Base-by-base conservation (phyloP, 2,888 invertebrate species). In the Hofmannophila pseudospretella region DNA sequence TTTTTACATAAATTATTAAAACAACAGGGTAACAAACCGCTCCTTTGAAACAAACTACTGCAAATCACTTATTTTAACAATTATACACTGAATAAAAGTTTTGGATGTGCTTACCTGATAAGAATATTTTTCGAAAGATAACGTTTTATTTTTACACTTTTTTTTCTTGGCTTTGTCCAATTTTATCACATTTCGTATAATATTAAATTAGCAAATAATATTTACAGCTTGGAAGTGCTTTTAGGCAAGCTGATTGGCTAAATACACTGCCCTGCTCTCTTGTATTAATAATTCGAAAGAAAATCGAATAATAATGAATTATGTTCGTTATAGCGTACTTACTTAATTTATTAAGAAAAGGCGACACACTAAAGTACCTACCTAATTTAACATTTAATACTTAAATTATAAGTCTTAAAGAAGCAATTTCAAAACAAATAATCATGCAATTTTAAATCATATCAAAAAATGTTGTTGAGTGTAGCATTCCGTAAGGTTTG, bases 101-200 rank as follows among this genome's bases (percentile, higher is more conserved):
- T 78, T 77, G 61, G 73, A 78, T 62, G 49, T 60, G 77, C 74
- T 73, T 76, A 68, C 60, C 48, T 39, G 25, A 60, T 45, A 39
- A 55, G 36, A 19, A 68, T 77, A 78, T 77, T 76, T 78, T 76
- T 76, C 55, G 65, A 75, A 60, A 58, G 49, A 36, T 45, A 41
- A 59, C 43, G 41, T 31, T 52, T 56, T 45, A 54, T 61, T 53
- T 59, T 60, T 58, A 48, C 59, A 56, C 49, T 48, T 48, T 45
- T 44, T 44, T 34, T 36, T 53, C 46, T 50, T 49, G 42, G 47
- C 52, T 49, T 42, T 55, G 62, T 62, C 58, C 55, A 61, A 51
- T 62, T 59, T 60, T 59, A 58, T 47, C 53, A 43, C 38, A 47
- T 47, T 45, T 54, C 12, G 12, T 30, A 29, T 14, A 11, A 33